Evolutionary conservation across 2,888 invertebrate species (phyloP), one percentile per base, ranked within the genome.

Genomic region (Epiblema foenella): DNA sequence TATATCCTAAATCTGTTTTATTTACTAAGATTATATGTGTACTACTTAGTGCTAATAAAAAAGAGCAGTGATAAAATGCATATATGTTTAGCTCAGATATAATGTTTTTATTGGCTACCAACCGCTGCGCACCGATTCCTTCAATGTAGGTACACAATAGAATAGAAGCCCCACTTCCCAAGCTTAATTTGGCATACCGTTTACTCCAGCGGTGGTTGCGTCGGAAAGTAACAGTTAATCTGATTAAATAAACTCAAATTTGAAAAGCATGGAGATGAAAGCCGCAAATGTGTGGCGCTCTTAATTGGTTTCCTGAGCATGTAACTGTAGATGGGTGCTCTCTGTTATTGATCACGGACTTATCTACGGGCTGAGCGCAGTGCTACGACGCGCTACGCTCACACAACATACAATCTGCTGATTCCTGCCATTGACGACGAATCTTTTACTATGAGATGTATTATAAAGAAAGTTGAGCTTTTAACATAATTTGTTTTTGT

Each of bases 141-240:
- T 81, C 79, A 75, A 78, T 77, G 82, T n/a, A n/a, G n/a, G n/a
- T 79, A 83, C 77, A 92, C 92, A 91, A 92, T 91, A 81, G 88
- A 79, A 84, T n/a, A n/a, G n/a, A n/a, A n/a, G n/a, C 80, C 88
- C 91, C 83, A 90, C 83, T 92, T 93, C 91, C 81, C 93, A 91
- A 82, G 86, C 84, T 81, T 91, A 91, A 93, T 92, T 93, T 89
- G 87, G 87, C 87, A 78, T 92, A 93, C 91, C 88, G 91, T 92
- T 91, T 86, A 83, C 84, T 87, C 84, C 83, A 85, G 80, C 83
- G 79, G 78, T 82, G 80, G 79, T 83, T 83, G 83, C 84, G 83
- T 85, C 83, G 83, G 85, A 85, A 84, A 79, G 63, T 84, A 85
- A 89, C 89, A 85, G 89, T 89, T 88, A 87, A 85, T 85, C 79